Percentiles rank a stretch among this genome's conserved stretches.
Evolutionary conservation across 2,888 invertebrate species (phyloP).

Genomic region (Polietes domitor): DNA sequence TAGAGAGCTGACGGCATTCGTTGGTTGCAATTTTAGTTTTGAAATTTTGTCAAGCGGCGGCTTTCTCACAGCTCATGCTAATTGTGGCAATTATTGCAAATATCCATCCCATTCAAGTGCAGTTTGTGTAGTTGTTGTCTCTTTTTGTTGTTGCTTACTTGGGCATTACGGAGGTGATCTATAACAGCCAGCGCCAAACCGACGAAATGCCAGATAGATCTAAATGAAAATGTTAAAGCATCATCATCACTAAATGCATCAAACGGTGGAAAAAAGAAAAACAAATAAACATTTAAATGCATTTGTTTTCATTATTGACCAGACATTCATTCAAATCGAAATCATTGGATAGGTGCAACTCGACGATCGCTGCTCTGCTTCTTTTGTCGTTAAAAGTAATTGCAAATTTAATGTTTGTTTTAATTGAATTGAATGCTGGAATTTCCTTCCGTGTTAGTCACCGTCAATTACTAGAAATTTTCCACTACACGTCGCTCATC

Average conservation of each 20-base stretch:
- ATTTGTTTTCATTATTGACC: background rate
- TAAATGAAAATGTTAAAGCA: constrained; percentile 52
- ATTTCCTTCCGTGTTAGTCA: background rate
- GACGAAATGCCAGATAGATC: background rate
- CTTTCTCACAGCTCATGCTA: constrained; percentile 55
- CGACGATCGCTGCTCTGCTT: background rate
- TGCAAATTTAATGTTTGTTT: background rate
- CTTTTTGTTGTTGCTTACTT: constrained; percentile 16
- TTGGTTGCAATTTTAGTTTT: background rate
- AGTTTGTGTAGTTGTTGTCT: background rate
- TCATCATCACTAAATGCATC: constrained; percentile 28
- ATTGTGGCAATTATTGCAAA: constrained; percentile 60
- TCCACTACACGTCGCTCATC: too few species aligned
- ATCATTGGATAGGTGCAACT: background rate
- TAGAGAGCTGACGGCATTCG: background rate
- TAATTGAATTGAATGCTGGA: background rate
- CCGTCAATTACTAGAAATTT: background rate
- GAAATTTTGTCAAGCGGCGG: constrained; percentile 15
- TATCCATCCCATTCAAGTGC: constrained; percentile 38
- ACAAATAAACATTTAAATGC: background rate
- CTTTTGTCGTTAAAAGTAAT: background rate
- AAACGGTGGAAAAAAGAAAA: background rate
- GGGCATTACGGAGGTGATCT: constrained; percentile 37
- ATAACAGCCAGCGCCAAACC: background rate
- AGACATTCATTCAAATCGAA: background rate